Conservation (phyloP, 2,113 vertebrate species). For the Pelobates fuscus region DNA sequence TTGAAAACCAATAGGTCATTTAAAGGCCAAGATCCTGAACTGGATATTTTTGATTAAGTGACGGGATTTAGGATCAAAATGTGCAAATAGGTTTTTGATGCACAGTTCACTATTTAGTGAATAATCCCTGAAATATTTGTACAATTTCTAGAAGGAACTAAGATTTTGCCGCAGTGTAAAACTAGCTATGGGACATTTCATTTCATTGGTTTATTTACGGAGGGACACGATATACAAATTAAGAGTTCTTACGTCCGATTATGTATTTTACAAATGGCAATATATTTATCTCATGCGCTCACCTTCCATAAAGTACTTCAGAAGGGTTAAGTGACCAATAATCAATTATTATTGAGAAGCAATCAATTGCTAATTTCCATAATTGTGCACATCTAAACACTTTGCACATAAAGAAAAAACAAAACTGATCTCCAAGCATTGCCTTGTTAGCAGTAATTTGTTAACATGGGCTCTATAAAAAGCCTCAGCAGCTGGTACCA, state of each 20-base stretch:
- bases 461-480: slow-evolving; percentile 91
- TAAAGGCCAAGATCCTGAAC: no score
- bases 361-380: slow-evolving; percentile 94
- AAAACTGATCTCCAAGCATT: slow-evolving; percentile 82
- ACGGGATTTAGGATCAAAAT: no score
- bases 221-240: slow-evolving; percentile 80
- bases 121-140: no score
- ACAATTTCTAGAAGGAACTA: no score
- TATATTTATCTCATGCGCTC: slow-evolving; percentile 74
- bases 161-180: no score
- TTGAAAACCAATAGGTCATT: no score
- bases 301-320: slow-evolving; percentile 68
- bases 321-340: slow-evolving; percentile 80
- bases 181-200: slow-evolving; percentile 74
- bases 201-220: slow-evolving; percentile 84
- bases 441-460: slow-evolving; percentile 86
- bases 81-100: no score
- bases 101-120: no score
- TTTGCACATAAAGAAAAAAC: slow-evolving; percentile 85
- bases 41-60: no score
- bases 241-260: slow-evolving; percentile 69
- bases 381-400: slow-evolving; percentile 97
- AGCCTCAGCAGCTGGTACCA: slow-evolving; percentile 92
- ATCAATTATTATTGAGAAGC: slow-evolving; percentile 84
- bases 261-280: slow-evolving; percentile 55